A percentile compares a stretch with the other conserved stretches of the same genome.
Conservation (phyloP, 2,797 vertebrate species). For the Sebastes oblongus region DNA sequence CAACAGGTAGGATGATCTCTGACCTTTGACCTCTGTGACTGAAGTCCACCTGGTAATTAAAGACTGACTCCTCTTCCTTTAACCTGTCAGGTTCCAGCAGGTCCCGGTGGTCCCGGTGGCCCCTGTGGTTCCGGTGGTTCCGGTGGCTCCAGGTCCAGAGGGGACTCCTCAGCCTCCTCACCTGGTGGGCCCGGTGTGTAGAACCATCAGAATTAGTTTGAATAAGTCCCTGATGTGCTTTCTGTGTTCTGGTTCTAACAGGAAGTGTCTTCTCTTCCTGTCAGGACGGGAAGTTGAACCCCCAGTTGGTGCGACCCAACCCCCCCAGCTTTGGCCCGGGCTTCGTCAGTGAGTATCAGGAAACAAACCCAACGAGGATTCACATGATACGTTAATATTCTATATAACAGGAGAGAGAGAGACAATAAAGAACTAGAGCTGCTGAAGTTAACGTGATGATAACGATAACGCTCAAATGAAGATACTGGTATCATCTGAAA, state of each 20-base stretch:
- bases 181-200: constrained; percentile 49
- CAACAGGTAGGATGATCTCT: constrained; percentile 84
- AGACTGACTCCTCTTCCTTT: too few species aligned
- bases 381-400: too few species aligned
- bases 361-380: too few species aligned
- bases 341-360: constrained; percentile 90
- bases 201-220: too few species aligned
- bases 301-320: constrained; percentile 89
- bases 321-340: constrained; percentile 92
- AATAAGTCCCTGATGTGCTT: too few species aligned
- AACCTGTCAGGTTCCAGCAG: constrained; percentile 67
- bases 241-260: too few species aligned
- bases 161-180: constrained; percentile 32
- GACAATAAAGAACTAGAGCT: too few species aligned
- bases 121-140: neutral
- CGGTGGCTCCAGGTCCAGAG: constrained; percentile 36
- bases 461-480: too few species aligned
- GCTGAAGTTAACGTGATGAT: too few species aligned
- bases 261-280: neutral
- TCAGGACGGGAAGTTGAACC: constrained; percentile 88
- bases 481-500: too few species aligned
- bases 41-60: too few species aligned
- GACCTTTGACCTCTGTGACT: neutral
- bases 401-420: too few species aligned
- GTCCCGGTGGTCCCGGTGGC: neutral